Evolutionary conservation across 2,113 vertebrate species (phyloP).

Genomic region (Patagioenas fasciata): DNA sequence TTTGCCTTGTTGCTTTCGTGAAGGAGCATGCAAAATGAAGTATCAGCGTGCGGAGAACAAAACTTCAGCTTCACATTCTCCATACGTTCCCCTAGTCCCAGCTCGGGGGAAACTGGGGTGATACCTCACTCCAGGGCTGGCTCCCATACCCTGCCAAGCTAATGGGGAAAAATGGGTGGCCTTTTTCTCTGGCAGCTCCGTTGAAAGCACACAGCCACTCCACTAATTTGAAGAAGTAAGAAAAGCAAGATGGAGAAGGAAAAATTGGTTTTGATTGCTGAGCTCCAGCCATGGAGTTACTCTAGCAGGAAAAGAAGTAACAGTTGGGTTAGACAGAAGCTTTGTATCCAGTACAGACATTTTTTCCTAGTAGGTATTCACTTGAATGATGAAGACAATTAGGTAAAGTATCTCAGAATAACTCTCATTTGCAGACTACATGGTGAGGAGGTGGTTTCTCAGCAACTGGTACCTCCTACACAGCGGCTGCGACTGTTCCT

Average conservation of each 20-base stretch:
- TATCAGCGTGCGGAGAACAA: background rate
- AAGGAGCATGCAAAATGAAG: background rate
- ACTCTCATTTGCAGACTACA: constrained; percentile 22
- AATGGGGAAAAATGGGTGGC: background rate
- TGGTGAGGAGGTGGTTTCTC: constrained; percentile 46
- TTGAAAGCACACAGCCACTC: background rate
- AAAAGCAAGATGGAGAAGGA: constrained; percentile 4
- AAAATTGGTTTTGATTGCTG: background rate
- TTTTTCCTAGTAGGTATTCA: background rate
- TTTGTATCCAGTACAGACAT: background rate
- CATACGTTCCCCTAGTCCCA: fast-evolving
- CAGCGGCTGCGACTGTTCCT: background rate
- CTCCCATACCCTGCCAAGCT: background rate
- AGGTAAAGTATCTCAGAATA: constrained; percentile 51
- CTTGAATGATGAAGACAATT: constrained; percentile 5
- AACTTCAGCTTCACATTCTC: background rate
- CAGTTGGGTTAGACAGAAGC: background rate
- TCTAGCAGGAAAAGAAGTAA: background rate
- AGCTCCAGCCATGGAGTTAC: background rate
- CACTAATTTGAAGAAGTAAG: background rate
- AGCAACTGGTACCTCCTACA: constrained; percentile 55
- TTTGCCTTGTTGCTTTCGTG: background rate
- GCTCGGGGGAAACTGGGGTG: background rate
- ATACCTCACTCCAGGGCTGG: background rate
- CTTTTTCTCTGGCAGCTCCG: background rate